A percentile compares a stretch with the other conserved stretches of the same genome.
phyloP scores from a whole-genome alignment of 2,797 vertebrate species.

The Periophthalmus magnuspinnatus region DNA sequence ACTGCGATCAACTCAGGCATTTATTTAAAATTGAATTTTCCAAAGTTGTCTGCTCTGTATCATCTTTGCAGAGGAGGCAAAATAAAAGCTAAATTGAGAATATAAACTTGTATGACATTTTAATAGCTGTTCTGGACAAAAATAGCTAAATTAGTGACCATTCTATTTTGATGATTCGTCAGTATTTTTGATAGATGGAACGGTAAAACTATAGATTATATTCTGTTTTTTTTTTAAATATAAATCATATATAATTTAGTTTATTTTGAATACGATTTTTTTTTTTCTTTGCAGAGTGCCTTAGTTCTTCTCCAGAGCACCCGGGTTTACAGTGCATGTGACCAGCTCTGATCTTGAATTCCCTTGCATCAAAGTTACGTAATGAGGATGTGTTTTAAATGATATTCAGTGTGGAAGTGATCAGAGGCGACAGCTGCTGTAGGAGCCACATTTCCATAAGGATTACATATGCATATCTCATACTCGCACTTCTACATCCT shows the following conservation, averaged over 20 bases:
- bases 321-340: conserved; percentile 35
- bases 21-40: conserved; percentile 38
- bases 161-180: neutral
- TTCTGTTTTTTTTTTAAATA: too few relatives aligned
- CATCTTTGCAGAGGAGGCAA: neutral
- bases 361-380: conserved; percentile 58
- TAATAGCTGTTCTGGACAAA: neutral
- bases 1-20: neutral
- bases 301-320: conserved; percentile 31
- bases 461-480: conserved; percentile 35
- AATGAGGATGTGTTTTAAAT: conserved; percentile 53
- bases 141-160: neutral
- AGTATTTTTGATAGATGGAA: too few relatives aligned
- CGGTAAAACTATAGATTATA: neutral
- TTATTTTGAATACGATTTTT: neutral
- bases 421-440: conserved; percentile 41
- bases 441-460: conserved; percentile 35
- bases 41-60: neutral
- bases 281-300: conserved; percentile 22
- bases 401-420: conserved; percentile 27
- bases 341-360: conserved; percentile 52
- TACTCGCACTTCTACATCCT: conserved; percentile 15
- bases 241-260: too few relatives aligned
- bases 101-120: neutral
- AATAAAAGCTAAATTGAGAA: neutral